A percentile compares a stretch with the other conserved stretches of the same genome.
Evolutionary conservation across 2,113 vertebrate genomes (phyloP).

Genomic region (Odobenus rosmarus): DNA sequence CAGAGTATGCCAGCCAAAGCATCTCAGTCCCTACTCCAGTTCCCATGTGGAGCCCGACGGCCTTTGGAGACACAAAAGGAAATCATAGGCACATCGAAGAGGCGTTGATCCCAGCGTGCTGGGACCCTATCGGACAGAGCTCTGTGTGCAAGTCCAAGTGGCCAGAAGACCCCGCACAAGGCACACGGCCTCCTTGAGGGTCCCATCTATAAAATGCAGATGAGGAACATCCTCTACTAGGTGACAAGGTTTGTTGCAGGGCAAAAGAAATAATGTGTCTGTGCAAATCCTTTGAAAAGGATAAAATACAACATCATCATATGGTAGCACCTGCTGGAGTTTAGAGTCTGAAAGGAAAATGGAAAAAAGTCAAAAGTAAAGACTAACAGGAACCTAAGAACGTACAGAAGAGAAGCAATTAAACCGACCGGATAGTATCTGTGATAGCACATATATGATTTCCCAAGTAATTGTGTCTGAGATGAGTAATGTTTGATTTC

Average conservation of each 20-base stretch:
- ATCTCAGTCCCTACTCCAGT: fast-evolving
- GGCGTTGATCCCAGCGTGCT: not conserved
- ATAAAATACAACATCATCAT: not conserved
- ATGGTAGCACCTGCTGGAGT: not conserved
- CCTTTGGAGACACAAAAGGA: not conserved
- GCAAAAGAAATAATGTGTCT: not conserved
- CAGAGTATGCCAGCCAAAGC: not conserved
- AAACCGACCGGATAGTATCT: not conserved
- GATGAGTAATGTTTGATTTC: not conserved
- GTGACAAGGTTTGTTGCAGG: not conserved
- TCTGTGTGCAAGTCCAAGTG: fast-evolving
- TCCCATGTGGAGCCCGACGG: fast-evolving
- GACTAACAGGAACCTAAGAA: not conserved
- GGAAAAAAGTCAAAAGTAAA: not conserved
- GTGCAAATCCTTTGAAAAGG: not conserved
- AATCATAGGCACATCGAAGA: not conserved
- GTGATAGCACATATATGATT: not conserved
- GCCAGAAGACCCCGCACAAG: not conserved
- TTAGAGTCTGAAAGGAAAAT: not conserved
- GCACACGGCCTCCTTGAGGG: not conserved
- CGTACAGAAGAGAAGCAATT: not conserved
- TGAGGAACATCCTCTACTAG: not conserved
- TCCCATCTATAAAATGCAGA: not conserved
- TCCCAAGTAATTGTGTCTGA: not conserved
- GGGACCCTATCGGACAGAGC: not conserved